phyloP scores from a whole-genome alignment of 2,797 vertebrate species.

The Peromyscus attwateri region DNA sequence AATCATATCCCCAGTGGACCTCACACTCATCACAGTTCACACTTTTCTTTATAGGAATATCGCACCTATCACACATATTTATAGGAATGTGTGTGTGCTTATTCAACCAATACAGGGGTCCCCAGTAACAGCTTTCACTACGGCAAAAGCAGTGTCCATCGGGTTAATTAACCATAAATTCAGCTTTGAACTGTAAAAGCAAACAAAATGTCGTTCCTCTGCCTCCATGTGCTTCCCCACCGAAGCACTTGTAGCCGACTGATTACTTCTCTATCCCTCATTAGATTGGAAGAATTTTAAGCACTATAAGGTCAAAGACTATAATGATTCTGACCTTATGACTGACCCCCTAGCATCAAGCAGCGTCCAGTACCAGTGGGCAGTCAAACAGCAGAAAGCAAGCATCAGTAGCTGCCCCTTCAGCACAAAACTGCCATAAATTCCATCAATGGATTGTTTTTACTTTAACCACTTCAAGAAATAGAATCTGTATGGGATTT shows the following conservation, averaged over 20 bases:
- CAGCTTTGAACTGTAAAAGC: background rate
- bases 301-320: background rate
- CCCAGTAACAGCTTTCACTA: background rate
- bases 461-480: conserved; percentile 15
- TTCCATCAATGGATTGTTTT: background rate
- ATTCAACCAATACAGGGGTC: background rate
- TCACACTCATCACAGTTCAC: background rate
- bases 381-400: background rate
- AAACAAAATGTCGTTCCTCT: background rate
- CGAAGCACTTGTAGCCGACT: background rate
- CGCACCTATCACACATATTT: background rate
- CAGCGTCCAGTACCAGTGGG: background rate
- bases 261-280: background rate
- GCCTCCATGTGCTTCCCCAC: background rate
- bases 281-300: background rate
- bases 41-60: background rate
- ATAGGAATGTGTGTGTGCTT: background rate
- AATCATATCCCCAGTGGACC: background rate
- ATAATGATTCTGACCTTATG: background rate
- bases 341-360: background rate
- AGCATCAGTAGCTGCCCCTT: background rate
- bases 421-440: background rate
- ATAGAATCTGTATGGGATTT: background rate
- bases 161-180: conserved; percentile 14
- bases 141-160: background rate